Evolutionary conservation across 2,888 invertebrate species (phyloP), one percentile per base, ranked within the genome.

Genomic region (Galerucella nymphaeae): DNA sequence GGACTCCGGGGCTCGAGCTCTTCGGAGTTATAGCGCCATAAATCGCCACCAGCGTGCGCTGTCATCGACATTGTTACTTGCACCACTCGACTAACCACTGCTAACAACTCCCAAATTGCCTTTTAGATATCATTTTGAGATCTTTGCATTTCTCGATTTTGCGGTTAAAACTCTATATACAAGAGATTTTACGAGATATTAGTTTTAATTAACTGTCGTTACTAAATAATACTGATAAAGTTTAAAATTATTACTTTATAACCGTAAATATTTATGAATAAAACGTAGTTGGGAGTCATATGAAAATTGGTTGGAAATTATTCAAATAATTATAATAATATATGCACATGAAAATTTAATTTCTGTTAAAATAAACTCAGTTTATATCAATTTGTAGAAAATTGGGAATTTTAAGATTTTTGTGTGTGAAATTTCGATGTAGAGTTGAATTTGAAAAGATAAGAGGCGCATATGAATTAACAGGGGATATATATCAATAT

Each of bases 41-140:
- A 85, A 84, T 84, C 83, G 83, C 82, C 81, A 80, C 80, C 81
- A 74, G 78, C 80, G 81, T 48, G 68, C 82, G 79, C 83, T 81
- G 83, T 82, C 82, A 83, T 84, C 84, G 84, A 82, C 84, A 73
- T 79, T 80, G 83, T 83, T 82, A 82, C 82, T 82, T 82, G 81
- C 84, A 80, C 83, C 82, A 83, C 84, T 84, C 82, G 81, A 83
- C 85, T 85, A 85, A 85, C 85, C 85, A 83, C 84, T 83, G 83
- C 85, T 85, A 84, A 85, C 85, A 85, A 85, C 84, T 84, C 84
- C 84, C 84, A 85, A 85, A 85, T 85, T 85, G 85, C 84, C 82
- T 83, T 83, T 84, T 82, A 84, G 83, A 83, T 83, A 83, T 83
- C 80, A 77, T 79, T 77, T 76, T 71, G 76, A 76, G 78, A 81